Evolutionary conservation across 2,888 invertebrate genomes (phyloP).

Genomic region (Anthoptus insignis): DNA sequence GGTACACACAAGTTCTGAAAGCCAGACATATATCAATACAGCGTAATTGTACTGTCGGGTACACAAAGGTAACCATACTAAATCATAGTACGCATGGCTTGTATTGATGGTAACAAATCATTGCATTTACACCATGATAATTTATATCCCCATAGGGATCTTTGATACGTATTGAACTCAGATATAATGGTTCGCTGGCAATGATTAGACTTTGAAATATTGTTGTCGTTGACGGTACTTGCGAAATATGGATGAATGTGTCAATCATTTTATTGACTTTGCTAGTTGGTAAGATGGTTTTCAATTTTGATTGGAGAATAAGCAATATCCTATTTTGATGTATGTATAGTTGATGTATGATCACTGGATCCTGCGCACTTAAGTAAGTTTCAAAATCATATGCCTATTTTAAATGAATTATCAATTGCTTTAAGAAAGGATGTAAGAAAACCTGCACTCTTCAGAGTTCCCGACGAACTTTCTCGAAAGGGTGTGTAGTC

Average conservation of each 20-base stretch:
- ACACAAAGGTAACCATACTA: slow-evolving; percentile 54
- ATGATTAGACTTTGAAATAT: slow-evolving; percentile 36
- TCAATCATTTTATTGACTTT: neutral
- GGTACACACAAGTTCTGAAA: slow-evolving; percentile 22
- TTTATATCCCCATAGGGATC: slow-evolving; percentile 38
- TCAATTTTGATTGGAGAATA: neutral
- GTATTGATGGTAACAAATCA: slow-evolving; percentile 54
- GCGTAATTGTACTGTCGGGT: slow-evolving; percentile 60
- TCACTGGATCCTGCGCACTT: too few species aligned
- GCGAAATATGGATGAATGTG: neutral
- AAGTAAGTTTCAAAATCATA: too few species aligned
- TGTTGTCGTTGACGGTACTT: slow-evolving; percentile 13
- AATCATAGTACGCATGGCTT: slow-evolving; percentile 44
- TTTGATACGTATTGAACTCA: slow-evolving; percentile 31
- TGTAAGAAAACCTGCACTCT: too few species aligned
- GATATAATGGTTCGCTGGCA: slow-evolving; percentile 25
- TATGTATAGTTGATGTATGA: too few species aligned
- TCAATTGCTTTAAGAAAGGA: too few species aligned
- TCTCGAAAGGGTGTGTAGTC: too few species aligned
- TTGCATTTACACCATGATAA: slow-evolving; percentile 49
- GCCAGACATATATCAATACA: slow-evolving; percentile 53
- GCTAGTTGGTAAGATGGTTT: neutral
- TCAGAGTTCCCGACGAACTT: too few species aligned
- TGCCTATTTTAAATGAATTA: too few species aligned
- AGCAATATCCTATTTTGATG: too few species aligned